Base-by-base conservation (phyloP, 2,113 vertebrate genomes). In the Chloebia gouldiae region DNA sequence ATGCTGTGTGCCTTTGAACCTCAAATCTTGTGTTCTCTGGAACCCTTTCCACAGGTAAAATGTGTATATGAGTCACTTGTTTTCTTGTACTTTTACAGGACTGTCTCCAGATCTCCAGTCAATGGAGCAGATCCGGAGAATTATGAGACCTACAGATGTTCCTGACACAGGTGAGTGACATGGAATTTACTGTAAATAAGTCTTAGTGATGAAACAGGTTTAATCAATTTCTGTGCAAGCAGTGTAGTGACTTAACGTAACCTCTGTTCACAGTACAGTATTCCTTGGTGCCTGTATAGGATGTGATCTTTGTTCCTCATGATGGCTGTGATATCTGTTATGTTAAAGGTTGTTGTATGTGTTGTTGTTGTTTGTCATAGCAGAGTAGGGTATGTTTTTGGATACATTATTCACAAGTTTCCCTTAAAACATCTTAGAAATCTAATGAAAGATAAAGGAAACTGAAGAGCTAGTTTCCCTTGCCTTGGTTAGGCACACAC, bases 121-220 rank as follows among this genome's bases (percentile, higher is more conserved):
- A 87, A 99, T 99, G 99, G 99, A 99, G 90, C 99, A 99, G 96
- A 99, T 99, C 75, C 98, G 99, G 79, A 98, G 99, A 97, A 99
- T 99, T 91, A 99, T 99, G 99, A 98, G 99, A 97, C 99, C 99
- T 88, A 99, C 99, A 84, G 99, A 99, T 96, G 99, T 99, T 90
- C 99, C 99, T 91, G 99, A 99, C 95, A 99, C 99, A 98, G 99
- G 99, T 99, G 54, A 92, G 94, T 64, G 37, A 30, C 21, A 2
- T 56, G 65, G 33, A 91, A 70, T 87, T 96, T 90, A 21, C 51
- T 94, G 64, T 70, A 49, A 82, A 69, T 59, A 72, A 49, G 22
- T 64, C 77, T 84, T 75, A 50, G 70, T 82, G 37, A 19, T 33
- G 35, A 76, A 90, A 63, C 4, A 7, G 11, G 3, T 61, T 94